Evolutionary conservation across 2,113 vertebrate species (phyloP).

Genomic region (Rhinichthys klamathensis): DNA sequence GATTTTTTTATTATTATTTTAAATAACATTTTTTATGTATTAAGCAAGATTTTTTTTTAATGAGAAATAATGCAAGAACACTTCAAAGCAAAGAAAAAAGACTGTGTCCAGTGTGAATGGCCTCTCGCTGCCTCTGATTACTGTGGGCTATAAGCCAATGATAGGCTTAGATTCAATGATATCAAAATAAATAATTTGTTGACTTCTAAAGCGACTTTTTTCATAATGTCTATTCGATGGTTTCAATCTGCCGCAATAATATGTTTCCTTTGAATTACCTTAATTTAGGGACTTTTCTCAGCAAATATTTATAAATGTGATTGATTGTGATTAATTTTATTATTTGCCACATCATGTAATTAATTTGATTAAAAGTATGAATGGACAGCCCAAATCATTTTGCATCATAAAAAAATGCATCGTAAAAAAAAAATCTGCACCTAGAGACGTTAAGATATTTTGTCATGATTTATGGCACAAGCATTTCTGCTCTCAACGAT

Average conservation of each 20-base stretch:
- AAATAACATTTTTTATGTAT: background rate
- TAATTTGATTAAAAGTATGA: background rate
- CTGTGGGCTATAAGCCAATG: background rate
- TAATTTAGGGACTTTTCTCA: background rate
- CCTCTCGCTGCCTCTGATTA: background rate
- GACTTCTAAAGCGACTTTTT: background rate
- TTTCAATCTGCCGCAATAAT: background rate
- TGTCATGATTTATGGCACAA: background rate
- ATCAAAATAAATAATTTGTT: background rate
- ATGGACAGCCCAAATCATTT: background rate
- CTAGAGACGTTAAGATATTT: background rate
- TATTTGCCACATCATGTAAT: background rate
- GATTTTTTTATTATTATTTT: background rate
- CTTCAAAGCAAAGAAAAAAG: too few species aligned
- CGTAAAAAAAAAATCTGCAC: background rate
- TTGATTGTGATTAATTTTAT: background rate
- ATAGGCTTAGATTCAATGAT: background rate
- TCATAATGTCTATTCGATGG: background rate
- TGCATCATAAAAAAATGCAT: background rate
- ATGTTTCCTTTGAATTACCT: background rate
- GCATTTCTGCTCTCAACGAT: background rate
- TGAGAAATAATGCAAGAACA: background rate
- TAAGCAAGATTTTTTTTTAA: background rate
- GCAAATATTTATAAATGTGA: background rate
- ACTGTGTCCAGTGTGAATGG: background rate